Percentiles rank a stretch among this genome's conserved stretches.
phyloP scores from a whole-genome alignment of 1,140 invertebrate species.

The Panulirus ornatus region DNA sequence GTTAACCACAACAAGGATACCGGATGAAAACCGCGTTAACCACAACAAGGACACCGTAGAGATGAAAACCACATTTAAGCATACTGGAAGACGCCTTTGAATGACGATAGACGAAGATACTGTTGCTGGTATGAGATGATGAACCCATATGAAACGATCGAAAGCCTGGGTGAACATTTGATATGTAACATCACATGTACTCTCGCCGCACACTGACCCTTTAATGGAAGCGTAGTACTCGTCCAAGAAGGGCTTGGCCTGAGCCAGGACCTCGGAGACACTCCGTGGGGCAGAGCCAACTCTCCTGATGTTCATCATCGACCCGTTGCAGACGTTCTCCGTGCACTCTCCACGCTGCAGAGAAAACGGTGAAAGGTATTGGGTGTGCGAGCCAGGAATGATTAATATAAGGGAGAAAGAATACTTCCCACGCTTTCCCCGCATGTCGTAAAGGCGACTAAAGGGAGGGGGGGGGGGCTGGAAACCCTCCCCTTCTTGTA shows the following conservation, averaged over 20 bases:
- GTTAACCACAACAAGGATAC: too few species aligned
- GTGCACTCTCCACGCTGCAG: slow-evolving; percentile 29
- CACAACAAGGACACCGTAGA: background rate
- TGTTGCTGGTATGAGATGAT: too few species aligned
- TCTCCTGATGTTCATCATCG: slow-evolving; percentile 22
- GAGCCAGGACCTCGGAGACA: slow-evolving; percentile 83
- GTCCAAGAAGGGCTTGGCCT: slow-evolving; percentile 91
- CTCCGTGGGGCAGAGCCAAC: slow-evolving; percentile 79
- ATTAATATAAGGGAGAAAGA: background rate
- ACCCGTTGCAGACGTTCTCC: slow-evolving; percentile 10
- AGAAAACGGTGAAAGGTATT: background rate
- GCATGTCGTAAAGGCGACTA: background rate
- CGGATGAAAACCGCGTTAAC: too few species aligned
- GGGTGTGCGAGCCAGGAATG: background rate
- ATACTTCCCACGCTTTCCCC: background rate
- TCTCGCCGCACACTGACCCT: slow-evolving; percentile 78
- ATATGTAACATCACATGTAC: slow-evolving; percentile 31
- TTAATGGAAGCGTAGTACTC: slow-evolving; percentile 92
- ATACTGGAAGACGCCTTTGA: background rate
- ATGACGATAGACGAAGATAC: background rate
- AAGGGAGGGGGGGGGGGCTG: background rate
- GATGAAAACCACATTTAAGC: background rate
- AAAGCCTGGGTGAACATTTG: background rate
- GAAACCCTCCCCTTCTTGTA: background rate
- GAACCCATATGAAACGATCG: too few species aligned